Conservation (phyloP, 2,888 invertebrate genomes). For the Sinentomon sp. region DNA sequence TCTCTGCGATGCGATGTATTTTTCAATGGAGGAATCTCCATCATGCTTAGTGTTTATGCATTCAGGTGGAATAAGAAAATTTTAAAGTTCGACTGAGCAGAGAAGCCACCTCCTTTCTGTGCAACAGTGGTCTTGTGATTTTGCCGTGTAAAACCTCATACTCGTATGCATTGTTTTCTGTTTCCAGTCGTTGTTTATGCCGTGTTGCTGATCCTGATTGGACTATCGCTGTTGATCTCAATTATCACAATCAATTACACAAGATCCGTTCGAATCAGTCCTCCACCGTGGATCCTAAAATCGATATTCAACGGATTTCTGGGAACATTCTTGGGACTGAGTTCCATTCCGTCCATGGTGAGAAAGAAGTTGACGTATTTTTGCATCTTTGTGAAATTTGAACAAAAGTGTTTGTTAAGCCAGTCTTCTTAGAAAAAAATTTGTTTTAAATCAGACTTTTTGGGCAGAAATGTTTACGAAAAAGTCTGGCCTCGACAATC, state of each 20-base stretch:
- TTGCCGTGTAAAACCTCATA: not conserved
- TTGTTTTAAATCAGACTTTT: too few species aligned
- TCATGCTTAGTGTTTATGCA: too few species aligned
- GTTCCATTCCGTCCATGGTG: slow-evolving; percentile 17
- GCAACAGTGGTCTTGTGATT: too few species aligned
- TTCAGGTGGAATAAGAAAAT: too few species aligned
- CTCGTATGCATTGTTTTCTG: slow-evolving; percentile 9
- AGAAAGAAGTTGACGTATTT: slow-evolving; percentile 4
- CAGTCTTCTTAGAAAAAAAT: not conserved
- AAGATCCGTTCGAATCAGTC: slow-evolving; percentile 22
- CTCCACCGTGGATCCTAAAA: slow-evolving; percentile 27
- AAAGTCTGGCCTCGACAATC: too few species aligned
- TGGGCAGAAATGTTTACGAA: too few species aligned
- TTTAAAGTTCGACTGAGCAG: too few species aligned
- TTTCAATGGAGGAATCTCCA: too few species aligned
- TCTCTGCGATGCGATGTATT: too few species aligned
- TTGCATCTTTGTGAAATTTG: not conserved
- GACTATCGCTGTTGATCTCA: slow-evolving; percentile 26
- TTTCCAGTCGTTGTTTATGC: slow-evolving; percentile 29
- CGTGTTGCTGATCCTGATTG: slow-evolving; percentile 24
- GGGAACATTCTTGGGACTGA: slow-evolving; percentile 16
- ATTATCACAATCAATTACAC: slow-evolving; percentile 28
- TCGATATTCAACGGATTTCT: slow-evolving; percentile 17
- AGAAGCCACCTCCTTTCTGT: too few species aligned
- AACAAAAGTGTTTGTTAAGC: not conserved